A percentile compares a stretch with the other conserved stretches of the same genome.
phyloP scores from a whole-genome alignment of 2,797 vertebrate genomes.

The Nothura maculosa region DNA sequence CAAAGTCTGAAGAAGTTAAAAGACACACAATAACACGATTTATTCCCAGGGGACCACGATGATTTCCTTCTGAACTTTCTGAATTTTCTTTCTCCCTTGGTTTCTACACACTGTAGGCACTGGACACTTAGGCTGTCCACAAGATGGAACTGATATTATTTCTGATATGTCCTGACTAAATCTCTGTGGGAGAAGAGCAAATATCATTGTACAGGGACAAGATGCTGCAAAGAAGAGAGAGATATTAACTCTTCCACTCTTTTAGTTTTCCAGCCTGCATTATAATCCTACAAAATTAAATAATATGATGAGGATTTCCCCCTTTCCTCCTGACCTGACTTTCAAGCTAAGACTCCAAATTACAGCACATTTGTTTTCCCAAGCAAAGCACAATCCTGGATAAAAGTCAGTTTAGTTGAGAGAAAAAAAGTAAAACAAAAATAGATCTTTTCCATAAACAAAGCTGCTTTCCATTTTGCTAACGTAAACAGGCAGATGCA shows the following conservation, averaged over 20 bases:
- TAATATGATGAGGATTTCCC: constrained; percentile 65
- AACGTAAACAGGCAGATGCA: constrained; percentile 81
- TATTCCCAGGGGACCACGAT: neutral
- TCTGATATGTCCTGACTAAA: constrained; percentile 16
- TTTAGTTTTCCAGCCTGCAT: constrained; percentile 26
- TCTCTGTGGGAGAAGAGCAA: neutral
- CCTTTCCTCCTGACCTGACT: constrained; percentile 45
- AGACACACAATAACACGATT: constrained; percentile 29
- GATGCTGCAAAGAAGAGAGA: neutral
- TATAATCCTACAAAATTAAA: constrained; percentile 67
- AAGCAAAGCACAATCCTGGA: constrained; percentile 71
- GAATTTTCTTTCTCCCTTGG: constrained; percentile 38
- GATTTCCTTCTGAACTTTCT: neutral
- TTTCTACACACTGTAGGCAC: neutral
- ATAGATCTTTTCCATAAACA: constrained; percentile 86
- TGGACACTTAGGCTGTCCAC: neutral
- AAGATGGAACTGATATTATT: constrained; percentile 37
- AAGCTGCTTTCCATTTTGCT: constrained; percentile 82
- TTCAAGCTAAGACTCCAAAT: constrained; percentile 24
- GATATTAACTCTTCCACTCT: constrained; percentile 32
- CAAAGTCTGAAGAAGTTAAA: constrained; percentile 52
- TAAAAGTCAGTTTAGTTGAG: constrained; percentile 72
- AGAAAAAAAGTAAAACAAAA: constrained; percentile 77
- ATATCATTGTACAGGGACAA: constrained; percentile 6
- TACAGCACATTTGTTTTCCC: constrained; percentile 52